Evolutionary conservation across 2,888 invertebrate genomes (phyloP).

Genomic region (Caenorhabditis sp.): DNA sequence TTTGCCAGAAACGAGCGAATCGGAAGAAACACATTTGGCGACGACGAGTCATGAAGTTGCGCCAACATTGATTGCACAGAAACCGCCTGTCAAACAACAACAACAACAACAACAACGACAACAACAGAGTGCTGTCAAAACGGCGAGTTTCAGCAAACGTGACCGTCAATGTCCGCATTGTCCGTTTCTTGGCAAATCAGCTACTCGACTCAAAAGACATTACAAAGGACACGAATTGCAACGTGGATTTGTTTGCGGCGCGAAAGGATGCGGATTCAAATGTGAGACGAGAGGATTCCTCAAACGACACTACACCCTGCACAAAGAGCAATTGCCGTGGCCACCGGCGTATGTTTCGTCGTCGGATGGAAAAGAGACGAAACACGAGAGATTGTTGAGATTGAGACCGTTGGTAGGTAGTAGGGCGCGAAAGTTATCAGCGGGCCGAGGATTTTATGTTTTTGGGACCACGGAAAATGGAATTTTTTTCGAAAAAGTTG

Average conservation of each 20-base stretch:
- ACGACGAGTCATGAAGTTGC: not conserved
- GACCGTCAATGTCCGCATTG: slow-evolving; percentile 36
- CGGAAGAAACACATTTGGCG: not conserved
- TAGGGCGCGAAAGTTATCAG: too few species aligned
- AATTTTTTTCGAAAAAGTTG: too few species aligned
- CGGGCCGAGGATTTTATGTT: too few species aligned
- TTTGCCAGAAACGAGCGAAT: slow-evolving; percentile 7
- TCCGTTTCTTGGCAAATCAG: slow-evolving; percentile 16
- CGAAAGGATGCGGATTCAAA: slow-evolving; percentile 19
- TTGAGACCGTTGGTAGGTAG: not conserved
- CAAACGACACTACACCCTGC: slow-evolving; percentile 34
- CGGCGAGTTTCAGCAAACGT: not conserved
- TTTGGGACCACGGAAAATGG: too few species aligned
- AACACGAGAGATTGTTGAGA: slow-evolving; percentile 1
- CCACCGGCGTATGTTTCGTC: slow-evolving; percentile 24
- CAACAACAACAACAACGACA: not conserved
- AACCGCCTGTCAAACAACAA: not conserved
- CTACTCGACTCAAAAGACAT: slow-evolving; percentile 15
- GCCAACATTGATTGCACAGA: not conserved
- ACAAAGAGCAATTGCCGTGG: slow-evolving; percentile 22
- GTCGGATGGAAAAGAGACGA: slow-evolving; percentile 1
- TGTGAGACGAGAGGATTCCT: slow-evolving; percentile 37
- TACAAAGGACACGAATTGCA: slow-evolving; percentile 16
- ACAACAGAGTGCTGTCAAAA: not conserved
- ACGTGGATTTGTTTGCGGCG: slow-evolving; percentile 27